Evolutionary conservation across 2,888 invertebrate genomes (phyloP).

Genomic region (Apantesis nais): DNA sequence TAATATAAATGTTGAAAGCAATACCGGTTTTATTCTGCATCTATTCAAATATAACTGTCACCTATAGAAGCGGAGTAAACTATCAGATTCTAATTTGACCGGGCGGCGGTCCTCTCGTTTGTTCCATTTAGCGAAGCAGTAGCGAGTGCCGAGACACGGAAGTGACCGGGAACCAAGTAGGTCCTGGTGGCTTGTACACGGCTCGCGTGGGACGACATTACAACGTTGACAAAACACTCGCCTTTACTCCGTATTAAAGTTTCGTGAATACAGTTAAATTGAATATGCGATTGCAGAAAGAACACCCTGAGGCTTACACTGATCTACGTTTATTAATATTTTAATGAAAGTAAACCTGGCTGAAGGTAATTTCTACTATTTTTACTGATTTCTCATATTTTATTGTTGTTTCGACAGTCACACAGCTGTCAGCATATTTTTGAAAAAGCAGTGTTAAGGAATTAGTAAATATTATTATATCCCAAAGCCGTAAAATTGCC

Average conservation of each 20-base stretch:
- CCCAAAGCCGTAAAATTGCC: too few relatives aligned
- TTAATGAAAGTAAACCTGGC: not conserved
- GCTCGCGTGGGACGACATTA: constrained; percentile 72
- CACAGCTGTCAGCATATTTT: too few relatives aligned
- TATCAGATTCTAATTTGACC: constrained; percentile 51
- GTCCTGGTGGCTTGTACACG: constrained; percentile 64
- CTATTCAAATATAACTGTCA: constrained; percentile 36
- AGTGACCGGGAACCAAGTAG: constrained; percentile 55
- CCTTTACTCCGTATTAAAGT: constrained; percentile 51
- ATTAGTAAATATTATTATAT: too few relatives aligned
- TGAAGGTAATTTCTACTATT: not conserved
- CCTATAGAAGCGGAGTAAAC: constrained; percentile 37
- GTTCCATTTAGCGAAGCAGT: constrained; percentile 56
- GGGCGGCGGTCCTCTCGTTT: constrained; percentile 47
- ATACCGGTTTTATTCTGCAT: constrained; percentile 13
- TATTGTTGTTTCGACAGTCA: too few relatives aligned
- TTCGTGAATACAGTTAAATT: constrained; percentile 55
- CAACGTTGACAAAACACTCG: constrained; percentile 65
- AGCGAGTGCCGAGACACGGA: constrained; percentile 59
- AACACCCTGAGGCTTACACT: constrained; percentile 13
- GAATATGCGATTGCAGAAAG: constrained; percentile 34
- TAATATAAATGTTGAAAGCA: constrained; percentile 12
- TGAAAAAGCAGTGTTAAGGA: too few relatives aligned
- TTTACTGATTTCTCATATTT: not conserved
- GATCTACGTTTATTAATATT: constrained; percentile 7